Conservation (phyloP, 2,888 invertebrate species). For the Rhogogaster chlorosoma region DNA sequence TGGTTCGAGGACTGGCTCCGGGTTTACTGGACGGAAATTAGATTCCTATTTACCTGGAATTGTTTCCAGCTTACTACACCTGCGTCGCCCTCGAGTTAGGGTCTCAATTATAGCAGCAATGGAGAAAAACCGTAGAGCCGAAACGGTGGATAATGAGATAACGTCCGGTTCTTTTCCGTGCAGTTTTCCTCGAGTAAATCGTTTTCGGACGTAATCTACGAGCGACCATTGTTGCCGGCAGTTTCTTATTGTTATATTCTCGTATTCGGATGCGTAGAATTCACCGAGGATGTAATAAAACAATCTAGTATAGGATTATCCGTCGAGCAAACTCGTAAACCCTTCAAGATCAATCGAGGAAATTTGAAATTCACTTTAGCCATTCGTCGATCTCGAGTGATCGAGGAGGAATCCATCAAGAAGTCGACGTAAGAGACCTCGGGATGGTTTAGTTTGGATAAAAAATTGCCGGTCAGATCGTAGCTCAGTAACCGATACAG, state of each 20-base stretch:
- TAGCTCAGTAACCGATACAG: slow-evolving; percentile 73
- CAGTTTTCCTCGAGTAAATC: not conserved
- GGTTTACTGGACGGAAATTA: slow-evolving; percentile 15
- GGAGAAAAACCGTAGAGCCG: slow-evolving; percentile 14
- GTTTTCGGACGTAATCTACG: not conserved
- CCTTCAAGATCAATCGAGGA: slow-evolving; percentile 62
- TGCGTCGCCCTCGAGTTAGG: slow-evolving; percentile 23
- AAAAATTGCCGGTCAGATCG: slow-evolving; percentile 77
- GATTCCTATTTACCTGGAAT: slow-evolving; percentile 17
- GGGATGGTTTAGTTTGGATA: slow-evolving; percentile 70
- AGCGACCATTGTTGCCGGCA: not conserved
- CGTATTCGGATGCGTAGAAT: not conserved
- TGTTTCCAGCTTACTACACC: slow-evolving; percentile 37
- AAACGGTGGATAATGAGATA: slow-evolving; percentile 19
- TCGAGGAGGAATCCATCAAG: slow-evolving; percentile 52
- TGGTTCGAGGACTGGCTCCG: not conserved
- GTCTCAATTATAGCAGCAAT: slow-evolving; percentile 14
- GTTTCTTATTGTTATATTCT: not conserved
- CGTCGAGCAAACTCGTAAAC: slow-evolving; percentile 61
- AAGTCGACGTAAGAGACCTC: slow-evolving; percentile 55
- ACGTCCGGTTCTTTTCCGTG: not conserved
- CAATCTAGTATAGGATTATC: slow-evolving; percentile 38
- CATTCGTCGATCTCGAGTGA: slow-evolving; percentile 47
- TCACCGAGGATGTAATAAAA: slow-evolving; percentile 31
- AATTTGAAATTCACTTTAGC: slow-evolving; percentile 61